Percentiles rank a stretch among this genome's conserved stretches.
phyloP scores from a whole-genome alignment of 2,888 invertebrate genomes.

The Heliconius aoede region DNA sequence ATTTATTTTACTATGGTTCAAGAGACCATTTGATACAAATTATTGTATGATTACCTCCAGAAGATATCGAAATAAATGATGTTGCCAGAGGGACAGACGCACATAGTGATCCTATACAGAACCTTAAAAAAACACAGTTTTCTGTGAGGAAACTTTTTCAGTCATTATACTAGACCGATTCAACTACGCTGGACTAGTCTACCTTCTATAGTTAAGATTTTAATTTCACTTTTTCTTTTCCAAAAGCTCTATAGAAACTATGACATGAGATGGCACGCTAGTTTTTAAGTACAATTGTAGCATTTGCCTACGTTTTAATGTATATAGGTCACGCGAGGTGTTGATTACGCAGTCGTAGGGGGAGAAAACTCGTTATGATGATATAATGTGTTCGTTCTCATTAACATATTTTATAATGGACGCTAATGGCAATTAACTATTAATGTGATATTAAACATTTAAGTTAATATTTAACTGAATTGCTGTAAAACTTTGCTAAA shows the following conservation, averaged over 20 bases:
- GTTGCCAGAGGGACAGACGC: too few relatives aligned
- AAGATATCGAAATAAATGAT: too few relatives aligned
- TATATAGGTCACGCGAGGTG: slow-evolving; percentile 38
- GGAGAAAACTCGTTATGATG: slow-evolving; percentile 37
- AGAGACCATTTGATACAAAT: too few relatives aligned
- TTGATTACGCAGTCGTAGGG: slow-evolving; percentile 29
- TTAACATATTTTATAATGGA: slow-evolving; percentile 36
- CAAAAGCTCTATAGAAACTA: slow-evolving; percentile 7
- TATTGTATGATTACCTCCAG: too few relatives aligned
- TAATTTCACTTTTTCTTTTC: slow-evolving; percentile 7
- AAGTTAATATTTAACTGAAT: too few relatives aligned
- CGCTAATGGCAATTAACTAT: slow-evolving; percentile 15
- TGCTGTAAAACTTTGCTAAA: too few relatives aligned
- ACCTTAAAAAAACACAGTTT: not conserved
- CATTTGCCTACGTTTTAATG: slow-evolving; percentile 32
- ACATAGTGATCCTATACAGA: not conserved
- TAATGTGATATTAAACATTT: too few relatives aligned
- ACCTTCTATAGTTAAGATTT: not conserved
- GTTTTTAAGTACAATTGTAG: slow-evolving; percentile 28
- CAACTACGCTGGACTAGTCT: not conserved
- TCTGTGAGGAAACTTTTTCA: not conserved
- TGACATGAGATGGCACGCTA: not conserved
- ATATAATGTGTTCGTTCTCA: slow-evolving; percentile 37
- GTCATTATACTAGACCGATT: not conserved
- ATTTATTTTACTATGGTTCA: too few relatives aligned